These are phyloP conservation scores for Axis porcinus DNA, from an alignment of 2,113 vertebrate species.

Conservation along the genomic window DNA sequence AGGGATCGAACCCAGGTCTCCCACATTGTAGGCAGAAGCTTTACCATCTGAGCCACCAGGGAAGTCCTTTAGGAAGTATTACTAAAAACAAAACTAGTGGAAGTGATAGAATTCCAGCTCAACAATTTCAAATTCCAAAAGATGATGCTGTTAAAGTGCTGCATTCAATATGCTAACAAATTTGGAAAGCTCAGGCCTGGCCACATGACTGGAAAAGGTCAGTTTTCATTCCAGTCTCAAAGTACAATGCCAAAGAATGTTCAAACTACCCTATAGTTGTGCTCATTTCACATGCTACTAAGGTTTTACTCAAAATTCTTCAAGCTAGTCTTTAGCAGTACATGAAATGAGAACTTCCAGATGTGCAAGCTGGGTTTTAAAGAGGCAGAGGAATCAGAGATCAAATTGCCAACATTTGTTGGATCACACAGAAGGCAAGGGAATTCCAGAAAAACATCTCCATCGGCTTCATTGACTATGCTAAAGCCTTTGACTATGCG, in stretches of 20 bases:
- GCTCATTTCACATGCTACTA: not conserved
- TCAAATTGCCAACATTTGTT: not conserved
- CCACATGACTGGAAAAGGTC: not conserved
- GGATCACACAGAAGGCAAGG: not conserved
- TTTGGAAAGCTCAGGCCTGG: not conserved
- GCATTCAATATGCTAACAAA: not conserved
- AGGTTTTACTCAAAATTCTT: not conserved
- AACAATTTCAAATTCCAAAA: not conserved
- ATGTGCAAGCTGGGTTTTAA: not conserved
- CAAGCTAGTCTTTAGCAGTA: not conserved
- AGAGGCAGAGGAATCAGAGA: not conserved
- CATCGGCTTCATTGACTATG: not conserved
- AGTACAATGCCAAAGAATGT: not conserved
- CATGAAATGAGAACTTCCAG: not conserved
- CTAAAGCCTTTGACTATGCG: not conserved
- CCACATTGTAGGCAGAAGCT: not conserved
- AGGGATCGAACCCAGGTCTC: not conserved
- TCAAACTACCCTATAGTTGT: not conserved
- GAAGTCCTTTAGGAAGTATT: not conserved
- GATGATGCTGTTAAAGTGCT: not conserved
- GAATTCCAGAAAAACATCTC: not conserved
- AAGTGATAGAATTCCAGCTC: not conserved
- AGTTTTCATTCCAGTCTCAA: not conserved
- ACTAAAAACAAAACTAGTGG: not conserved
- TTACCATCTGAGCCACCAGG: not conserved